Evolutionary conservation across 2,797 vertebrate genomes (phyloP), one percentile per base, ranked within the genome.

Genomic region (Falco concolor): DNA sequence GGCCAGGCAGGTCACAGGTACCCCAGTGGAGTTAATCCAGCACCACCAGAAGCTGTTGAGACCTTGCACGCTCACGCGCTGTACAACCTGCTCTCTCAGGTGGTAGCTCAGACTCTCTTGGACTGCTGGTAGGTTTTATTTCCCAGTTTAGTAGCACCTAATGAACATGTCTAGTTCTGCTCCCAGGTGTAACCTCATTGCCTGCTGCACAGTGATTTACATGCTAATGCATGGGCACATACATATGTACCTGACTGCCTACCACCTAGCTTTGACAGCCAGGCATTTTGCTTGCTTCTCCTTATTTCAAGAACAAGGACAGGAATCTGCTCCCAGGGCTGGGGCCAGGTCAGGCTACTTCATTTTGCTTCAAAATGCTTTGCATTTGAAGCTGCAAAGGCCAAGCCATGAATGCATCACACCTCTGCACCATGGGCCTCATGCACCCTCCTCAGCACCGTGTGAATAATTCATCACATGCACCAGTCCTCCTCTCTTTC

Each of bases 401-500:
- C 79, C 47, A 54, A 77, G 47, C 34, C 3, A 2, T 28, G 54
- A 15, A 40, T 77, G 25, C 44, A 54, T 38, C 80, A 50, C 13
- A 50, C 13, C 11, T 17, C 47, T 80, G 56, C 40, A 60, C 42
- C 59, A 24, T 0, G 0, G 49, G 36, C 56, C 60, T 77, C 27
- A n/a, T 22, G 38, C 52, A 47, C 10, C 12, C 12, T 5, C 25
- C 40, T 64, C 4, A 0, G 47, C 86, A 80, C 52, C 0, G 3
- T 32, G 69, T 81, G 77, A 93, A 92, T 86, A 86, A 93, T 75
- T 78, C 87, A 81, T 95, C 91, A 64, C 73, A 70, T 72, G 73
- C 53, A 34, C 60, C 45, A 69, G 52, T 18, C 61, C 77, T 63
- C 80, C 61, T 59, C 59, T 59, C 65, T 86, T 59, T 67, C 80